Base-by-base conservation (phyloP, 2,888 invertebrate species). In the Pseudococcus jackbeardsleyi region DNA sequence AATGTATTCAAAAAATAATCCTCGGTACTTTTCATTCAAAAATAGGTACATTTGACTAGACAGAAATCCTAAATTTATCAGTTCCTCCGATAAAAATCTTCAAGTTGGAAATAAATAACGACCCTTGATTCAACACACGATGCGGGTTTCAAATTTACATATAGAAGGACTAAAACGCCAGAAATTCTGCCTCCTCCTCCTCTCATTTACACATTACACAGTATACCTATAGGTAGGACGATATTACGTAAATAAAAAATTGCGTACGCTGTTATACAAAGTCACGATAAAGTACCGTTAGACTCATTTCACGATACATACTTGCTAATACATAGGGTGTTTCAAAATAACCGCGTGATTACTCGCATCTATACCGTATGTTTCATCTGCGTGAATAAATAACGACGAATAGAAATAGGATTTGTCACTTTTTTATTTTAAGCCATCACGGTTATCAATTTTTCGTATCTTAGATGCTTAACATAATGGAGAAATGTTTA, bases 261-360 rank as follows among this genome's bases (percentile, higher is more conserved):
- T 82, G 79, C 79, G 46, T 82, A 82, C 19, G 22, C 2, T 64
- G 22, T 22, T 64, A 22, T 82, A 19, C 42, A 82, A 82, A 26
- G 46, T 82, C 79, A 82, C 79, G 79, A 82, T 82, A 82, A 82
- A 82, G 17, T 82, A 82, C 79, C 79, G 79, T 82, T 82, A 82
- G 33, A 82, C 19, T 46, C 39, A 77, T 77, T 77, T 77, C 77
- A 77, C 77, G 77, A 77, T 77, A 77, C 33, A 17, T 59, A 42
- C 42, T 42, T 42, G 42, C 42, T 42, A 59, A 59, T 68, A 42
- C 42, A 82, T 82, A 82, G 79, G 19, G 46, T 82, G 79, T 82
- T 82, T 82, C 46, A 46, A 46, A 82, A 82, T 82, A 82, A 19
- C 79, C 79, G 77, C 39, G 79, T 46, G 79, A 82, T 46, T 82